These are phyloP conservation scores for Drosophila helvetica DNA, from an alignment of 2,888 invertebrate species.

Conservation along the genomic window DNA sequence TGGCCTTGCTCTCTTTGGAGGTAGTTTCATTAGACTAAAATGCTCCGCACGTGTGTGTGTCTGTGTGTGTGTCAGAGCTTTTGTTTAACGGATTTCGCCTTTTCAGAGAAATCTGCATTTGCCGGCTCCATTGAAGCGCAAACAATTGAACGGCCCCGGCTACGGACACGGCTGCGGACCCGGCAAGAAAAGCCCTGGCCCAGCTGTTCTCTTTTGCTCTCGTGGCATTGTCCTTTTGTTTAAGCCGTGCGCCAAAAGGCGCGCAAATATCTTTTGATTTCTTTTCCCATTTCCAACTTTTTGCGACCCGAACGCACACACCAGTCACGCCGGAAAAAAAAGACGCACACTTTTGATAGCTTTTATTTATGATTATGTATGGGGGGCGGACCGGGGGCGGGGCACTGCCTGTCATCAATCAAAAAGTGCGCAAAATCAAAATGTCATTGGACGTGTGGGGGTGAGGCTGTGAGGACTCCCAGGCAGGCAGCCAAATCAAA, in stretches of 20 bases:
- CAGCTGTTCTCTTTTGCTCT: conserved; percentile 64
- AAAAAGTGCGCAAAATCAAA: conserved; percentile 81
- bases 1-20: conserved; percentile 36
- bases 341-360: conserved; percentile 75
- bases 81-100: conserved; percentile 64
- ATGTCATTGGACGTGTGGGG: conserved; percentile 57
- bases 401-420: conserved; percentile 74
- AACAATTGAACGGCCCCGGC: conserved; percentile 65
- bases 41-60: conserved; percentile 41
- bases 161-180: not conserved
- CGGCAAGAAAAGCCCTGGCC: conserved; percentile 44
- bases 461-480: conserved; percentile 11
- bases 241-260: conserved; percentile 71
- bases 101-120: conserved; percentile 70
- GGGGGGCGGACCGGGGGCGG: conserved; percentile 1
- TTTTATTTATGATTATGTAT: conserved; percentile 68
- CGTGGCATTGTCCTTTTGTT: conserved; percentile 64
- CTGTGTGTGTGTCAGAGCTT: conserved; percentile 36
- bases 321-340: conserved; percentile 52
- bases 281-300: conserved; percentile 25
- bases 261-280: conserved; percentile 76
- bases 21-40: conserved; percentile 72
- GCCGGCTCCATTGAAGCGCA: conserved; percentile 67
- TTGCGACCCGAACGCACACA: conserved; percentile 26
- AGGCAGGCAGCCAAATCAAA: conserved; percentile 23